Evolutionary conservation across 2,888 invertebrate species (phyloP), one percentile per base, ranked within the genome.

Genomic region (Cartodere bifasciata): DNA sequence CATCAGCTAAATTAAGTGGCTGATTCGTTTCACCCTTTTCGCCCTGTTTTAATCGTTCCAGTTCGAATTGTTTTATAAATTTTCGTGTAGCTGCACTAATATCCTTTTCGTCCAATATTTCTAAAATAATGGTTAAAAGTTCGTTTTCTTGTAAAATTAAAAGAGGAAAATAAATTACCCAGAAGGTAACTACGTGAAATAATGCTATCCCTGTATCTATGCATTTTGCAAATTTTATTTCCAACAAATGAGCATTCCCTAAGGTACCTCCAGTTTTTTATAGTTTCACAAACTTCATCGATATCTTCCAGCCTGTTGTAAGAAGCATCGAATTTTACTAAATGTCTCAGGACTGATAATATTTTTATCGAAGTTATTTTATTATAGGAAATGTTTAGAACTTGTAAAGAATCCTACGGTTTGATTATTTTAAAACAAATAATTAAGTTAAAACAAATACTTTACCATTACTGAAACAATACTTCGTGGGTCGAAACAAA

Each of bases 401-500:
- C 52, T 47, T 64, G 59, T 4, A 81, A 54, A 3, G 65, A 62
- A 2, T 59, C 55, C 78, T 78, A 48, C 23, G 12, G 13, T 4
- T 27, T 3, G 6, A 14, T 32, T 13, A 10, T 32, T 16, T 17
- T 21, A 4, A 30, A n/a, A n/a, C n/a, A n/a, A n/a, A n/a, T 27
- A 9, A 27, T 11, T 11, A 14, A 28, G 13, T 31, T 13, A 29
- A 7, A 30, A 14, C 21, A 28, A 11, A n/a, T 33, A 16, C 43
- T 47, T 45, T 56, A 77, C 79, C 16, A 73, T 67, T 45, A 82
- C 56, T 26, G 63, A 60, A 12, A 61, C 41, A 34, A 73, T 55
- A 23, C 70, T 69, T 44, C 72, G 62, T 4, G 76, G 75, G 50
- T 81, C 79, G 47, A 82, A 78, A 46, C 72, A 72, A 13, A 82